Evolutionary conservation across 2,888 invertebrate genomes (phyloP).

Genomic region (Macrosoma leucophasiata): DNA sequence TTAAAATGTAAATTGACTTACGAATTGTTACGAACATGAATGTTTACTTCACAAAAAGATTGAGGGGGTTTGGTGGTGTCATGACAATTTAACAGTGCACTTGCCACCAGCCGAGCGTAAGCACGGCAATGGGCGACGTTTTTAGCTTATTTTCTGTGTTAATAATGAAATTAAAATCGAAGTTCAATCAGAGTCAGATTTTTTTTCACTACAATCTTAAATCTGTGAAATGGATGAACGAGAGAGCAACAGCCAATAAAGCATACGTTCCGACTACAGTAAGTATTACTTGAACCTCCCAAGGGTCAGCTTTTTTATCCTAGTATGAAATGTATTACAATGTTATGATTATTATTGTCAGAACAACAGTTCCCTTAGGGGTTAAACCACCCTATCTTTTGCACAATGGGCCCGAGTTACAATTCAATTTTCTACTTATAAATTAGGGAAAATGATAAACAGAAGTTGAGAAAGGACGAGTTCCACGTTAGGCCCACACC

Average conservation of each 20-base stretch:
- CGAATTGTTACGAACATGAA: conserved; percentile 54
- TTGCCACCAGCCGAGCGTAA: conserved; percentile 33
- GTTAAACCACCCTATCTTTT: no score
- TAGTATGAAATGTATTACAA: conserved; percentile 8
- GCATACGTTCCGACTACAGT: conserved; percentile 90
- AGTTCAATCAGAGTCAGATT: conserved; percentile 66
- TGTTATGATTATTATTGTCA: no score
- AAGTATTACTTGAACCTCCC: conserved; percentile 29
- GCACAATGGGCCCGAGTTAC: no score
- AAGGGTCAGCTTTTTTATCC: conserved; percentile 9
- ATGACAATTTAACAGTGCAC: conserved; percentile 54
- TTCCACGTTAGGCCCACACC: no score
- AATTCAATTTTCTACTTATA: no score
- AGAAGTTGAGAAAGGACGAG: no score
- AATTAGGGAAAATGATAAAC: no score
- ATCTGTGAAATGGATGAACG: conserved; percentile 86
- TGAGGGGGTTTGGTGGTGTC: conserved; percentile 48
- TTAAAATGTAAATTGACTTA: conserved; percentile 55
- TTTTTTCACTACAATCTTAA: conserved; percentile 64
- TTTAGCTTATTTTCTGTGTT: conserved; percentile 71
- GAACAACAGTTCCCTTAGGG: no score
- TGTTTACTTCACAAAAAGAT: conserved; percentile 39
- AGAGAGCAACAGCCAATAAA: conserved; percentile 81
- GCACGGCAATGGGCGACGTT: conserved; percentile 62
- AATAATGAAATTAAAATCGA: conserved; percentile 72